A percentile compares a stretch with the other conserved stretches of the same genome.
Conservation (phyloP, 1,140 invertebrate species). For the Diorhabda sublineata region DNA sequence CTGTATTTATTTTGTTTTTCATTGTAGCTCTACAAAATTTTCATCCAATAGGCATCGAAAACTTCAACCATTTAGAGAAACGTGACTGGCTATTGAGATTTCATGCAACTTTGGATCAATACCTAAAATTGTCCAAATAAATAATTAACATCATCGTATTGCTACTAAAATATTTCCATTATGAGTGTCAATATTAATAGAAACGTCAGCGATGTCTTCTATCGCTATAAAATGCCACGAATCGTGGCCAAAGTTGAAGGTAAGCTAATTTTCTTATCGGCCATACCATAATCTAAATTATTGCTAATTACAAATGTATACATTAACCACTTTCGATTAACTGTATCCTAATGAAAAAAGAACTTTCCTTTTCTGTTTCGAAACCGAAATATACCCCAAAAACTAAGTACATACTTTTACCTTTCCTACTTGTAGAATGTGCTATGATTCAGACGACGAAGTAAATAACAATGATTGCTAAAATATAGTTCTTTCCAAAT, state of each 20-base stretch:
- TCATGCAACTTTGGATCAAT: background rate
- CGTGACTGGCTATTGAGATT: slow-evolving; percentile 68
- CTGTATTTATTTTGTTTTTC: slow-evolving; percentile 13
- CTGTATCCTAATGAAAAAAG: too few relatives aligned
- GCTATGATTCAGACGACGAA: too few relatives aligned
- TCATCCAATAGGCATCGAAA: slow-evolving; percentile 93
- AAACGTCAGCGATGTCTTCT: slow-evolving; percentile 95
- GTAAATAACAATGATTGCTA: too few relatives aligned
- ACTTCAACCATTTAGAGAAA: slow-evolving; percentile 89
- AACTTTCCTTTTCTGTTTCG: too few relatives aligned
- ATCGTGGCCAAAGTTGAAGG: slow-evolving; percentile 92
- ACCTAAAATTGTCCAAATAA: slow-evolving; percentile 18
- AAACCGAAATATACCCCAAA: too few relatives aligned
- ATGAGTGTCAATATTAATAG: slow-evolving; percentile 91
- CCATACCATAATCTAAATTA: too few relatives aligned
- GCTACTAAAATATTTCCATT: slow-evolving; percentile 15
- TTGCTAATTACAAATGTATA: too few relatives aligned
- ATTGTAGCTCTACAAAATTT: slow-evolving; percentile 85
- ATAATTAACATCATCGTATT: slow-evolving; percentile 22
- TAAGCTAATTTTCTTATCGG: background rate
- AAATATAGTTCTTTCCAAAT: too few relatives aligned
- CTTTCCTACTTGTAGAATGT: too few relatives aligned
- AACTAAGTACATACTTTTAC: too few relatives aligned
- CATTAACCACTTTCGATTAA: too few relatives aligned
- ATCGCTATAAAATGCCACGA: slow-evolving; percentile 99